Percentiles rank a stretch among this genome's conserved stretches.
Conservation (phyloP, 1,140 invertebrate species). For the Meteorus sp. region DNA sequence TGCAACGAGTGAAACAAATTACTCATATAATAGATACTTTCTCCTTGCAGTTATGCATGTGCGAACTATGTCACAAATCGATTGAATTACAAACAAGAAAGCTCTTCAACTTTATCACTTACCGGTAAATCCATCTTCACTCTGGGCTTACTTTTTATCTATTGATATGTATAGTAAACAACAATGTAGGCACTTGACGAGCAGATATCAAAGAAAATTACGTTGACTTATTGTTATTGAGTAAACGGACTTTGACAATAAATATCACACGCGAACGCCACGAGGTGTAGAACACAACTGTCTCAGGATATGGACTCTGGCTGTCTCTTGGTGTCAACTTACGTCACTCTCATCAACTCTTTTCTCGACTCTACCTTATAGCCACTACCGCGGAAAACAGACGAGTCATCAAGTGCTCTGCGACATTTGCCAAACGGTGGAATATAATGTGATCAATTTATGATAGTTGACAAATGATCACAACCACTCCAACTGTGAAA, state of each 20-base stretch:
- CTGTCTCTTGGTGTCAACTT: not conserved
- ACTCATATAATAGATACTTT: no score
- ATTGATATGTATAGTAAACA: not conserved
- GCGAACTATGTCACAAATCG: not conserved
- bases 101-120: constrained; percentile 17
- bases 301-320: not conserved
- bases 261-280: no score
- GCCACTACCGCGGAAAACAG: constrained; percentile 13
- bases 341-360: not conserved
- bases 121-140: constrained; percentile 36
- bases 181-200: no score
- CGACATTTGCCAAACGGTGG: constrained; percentile 21
- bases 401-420: constrained; percentile 31
- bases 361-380: not conserved
- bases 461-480: no score
- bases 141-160: not conserved
- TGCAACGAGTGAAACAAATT: no score
- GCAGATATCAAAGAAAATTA: no score
- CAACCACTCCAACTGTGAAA: no score
- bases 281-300: not conserved
- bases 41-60: no score
- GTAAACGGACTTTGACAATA: no score
- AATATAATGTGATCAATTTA: constrained; percentile 36
- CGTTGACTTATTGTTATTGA: no score
- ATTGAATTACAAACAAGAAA: not conserved